A percentile compares a stretch with the other conserved stretches of the same genome.
Conservation (phyloP, 2,888 invertebrate species). For the Brassicogethes aeneus region DNA sequence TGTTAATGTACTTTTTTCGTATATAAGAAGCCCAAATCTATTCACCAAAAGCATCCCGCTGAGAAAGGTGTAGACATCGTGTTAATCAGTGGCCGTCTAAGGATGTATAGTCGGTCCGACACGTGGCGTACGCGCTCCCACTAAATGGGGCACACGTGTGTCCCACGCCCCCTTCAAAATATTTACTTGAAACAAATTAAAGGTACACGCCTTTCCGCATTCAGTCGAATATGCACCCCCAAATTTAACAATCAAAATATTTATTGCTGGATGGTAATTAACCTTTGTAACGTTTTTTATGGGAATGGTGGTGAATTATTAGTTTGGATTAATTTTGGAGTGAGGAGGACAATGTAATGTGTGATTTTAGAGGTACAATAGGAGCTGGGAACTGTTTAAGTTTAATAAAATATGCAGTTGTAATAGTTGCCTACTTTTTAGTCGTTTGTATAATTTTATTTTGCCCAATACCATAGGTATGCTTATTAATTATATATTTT, state of each 20-base stretch:
- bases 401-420: no score
- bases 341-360: no score
- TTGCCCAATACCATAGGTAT: no score
- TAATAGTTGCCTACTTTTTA: no score
- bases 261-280: constrained; percentile 12
- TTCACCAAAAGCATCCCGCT: no score
- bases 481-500: no score
- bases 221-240: constrained; percentile 20
- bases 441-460: no score
- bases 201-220: constrained; percentile 16
- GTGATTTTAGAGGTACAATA: no score
- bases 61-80: constrained; percentile 8
- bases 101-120: not conserved
- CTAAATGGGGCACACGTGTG: constrained; percentile 11
- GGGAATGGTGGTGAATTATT: not conserved
- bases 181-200: constrained; percentile 24
- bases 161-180: constrained; percentile 16
- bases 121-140: not conserved
- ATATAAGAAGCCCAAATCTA: no score
- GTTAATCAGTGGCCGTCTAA: constrained; percentile 15
- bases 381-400: no score
- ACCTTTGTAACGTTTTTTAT: not conserved
- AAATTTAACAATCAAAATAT: constrained; percentile 23
- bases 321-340: not conserved
- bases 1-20: no score